phyloP scores from a whole-genome alignment of 2,888 invertebrate species.

The Anticlea derivata region DNA sequence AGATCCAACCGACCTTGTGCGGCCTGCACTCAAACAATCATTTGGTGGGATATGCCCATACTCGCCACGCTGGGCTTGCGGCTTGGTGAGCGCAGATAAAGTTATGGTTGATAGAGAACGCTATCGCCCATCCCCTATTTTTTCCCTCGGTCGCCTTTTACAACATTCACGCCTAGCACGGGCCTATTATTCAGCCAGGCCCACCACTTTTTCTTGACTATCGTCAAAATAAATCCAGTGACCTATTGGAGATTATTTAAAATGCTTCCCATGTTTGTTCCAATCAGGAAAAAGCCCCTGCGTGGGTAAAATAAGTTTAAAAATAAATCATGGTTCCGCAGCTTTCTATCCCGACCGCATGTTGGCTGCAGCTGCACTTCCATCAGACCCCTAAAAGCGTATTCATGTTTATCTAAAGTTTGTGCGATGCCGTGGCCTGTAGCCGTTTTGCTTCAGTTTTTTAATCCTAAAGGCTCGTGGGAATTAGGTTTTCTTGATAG shows the following conservation, averaged over 20 bases:
- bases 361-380: slow-evolving; percentile 39
- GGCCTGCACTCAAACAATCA: too few relatives aligned
- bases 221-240: too few relatives aligned
- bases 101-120: too few relatives aligned
- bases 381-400: slow-evolving; percentile 63
- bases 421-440: slow-evolving; percentile 28
- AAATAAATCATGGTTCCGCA: slow-evolving; percentile 21
- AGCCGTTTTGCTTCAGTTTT: slow-evolving; percentile 15
- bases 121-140: too few relatives aligned
- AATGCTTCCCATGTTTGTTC: slow-evolving; percentile 9
- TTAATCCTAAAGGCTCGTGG: background rate
- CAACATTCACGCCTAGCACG: too few relatives aligned
- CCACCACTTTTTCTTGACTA: too few relatives aligned
- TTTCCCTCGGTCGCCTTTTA: too few relatives aligned
- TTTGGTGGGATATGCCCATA: too few relatives aligned
- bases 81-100: too few relatives aligned
- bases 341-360: slow-evolving; percentile 36
- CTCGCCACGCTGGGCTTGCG: too few relatives aligned
- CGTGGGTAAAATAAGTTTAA: slow-evolving; percentile 15
- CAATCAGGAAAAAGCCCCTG: slow-evolving; percentile 18
- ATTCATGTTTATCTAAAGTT: slow-evolving; percentile 66
- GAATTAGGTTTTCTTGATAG: background rate
- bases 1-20: too few relatives aligned
- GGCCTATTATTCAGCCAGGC: too few relatives aligned
- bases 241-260: background rate